Percentiles rank a stretch among this genome's conserved stretches.
Evolutionary conservation across 2,797 vertebrate genomes (phyloP).

Genomic region (Galaxias olidus): DNA sequence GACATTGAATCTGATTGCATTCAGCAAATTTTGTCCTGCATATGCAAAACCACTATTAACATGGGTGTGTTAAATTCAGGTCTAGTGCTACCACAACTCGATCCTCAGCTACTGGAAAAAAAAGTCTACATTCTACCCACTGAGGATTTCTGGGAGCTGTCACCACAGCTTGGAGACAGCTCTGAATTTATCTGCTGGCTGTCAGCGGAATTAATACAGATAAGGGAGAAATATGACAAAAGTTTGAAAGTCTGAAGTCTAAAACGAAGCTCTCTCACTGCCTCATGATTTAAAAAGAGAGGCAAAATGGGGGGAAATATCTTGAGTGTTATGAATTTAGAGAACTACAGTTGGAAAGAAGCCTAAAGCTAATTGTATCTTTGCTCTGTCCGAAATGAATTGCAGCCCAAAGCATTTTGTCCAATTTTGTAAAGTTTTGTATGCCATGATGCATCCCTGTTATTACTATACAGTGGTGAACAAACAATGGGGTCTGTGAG

Average conservation of each 20-base stretch:
- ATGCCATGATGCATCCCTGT: constrained; percentile 30
- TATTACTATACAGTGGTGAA: constrained; percentile 25
- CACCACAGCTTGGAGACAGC: constrained; percentile 64
- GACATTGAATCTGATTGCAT: neutral
- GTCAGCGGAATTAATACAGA: constrained; percentile 77
- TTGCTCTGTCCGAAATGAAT: constrained; percentile 62
- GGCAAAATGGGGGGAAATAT: constrained; percentile 47
- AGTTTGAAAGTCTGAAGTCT: constrained; percentile 65
- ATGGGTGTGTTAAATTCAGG: constrained; percentile 39
- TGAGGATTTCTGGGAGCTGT: constrained; percentile 67
- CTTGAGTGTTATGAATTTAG: constrained; percentile 60
- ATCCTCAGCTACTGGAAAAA: constrained; percentile 15
- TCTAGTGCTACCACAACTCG: constrained; percentile 7
- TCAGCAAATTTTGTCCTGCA: neutral
- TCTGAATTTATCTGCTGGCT: constrained; percentile 75
- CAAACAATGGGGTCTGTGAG: constrained; percentile 42
- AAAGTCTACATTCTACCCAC: constrained; percentile 31
- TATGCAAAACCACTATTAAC: neutral
- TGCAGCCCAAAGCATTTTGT: too few species aligned
- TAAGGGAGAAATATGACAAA: constrained; percentile 70
- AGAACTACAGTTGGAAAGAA: constrained; percentile 53
- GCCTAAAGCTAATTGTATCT: constrained; percentile 68
- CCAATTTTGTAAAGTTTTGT: too few species aligned
- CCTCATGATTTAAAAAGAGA: constrained; percentile 59
- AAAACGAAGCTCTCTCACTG: constrained; percentile 53